Evolutionary conservation across 2,113 vertebrate genomes (phyloP).

Genomic region (Lanius collurio): DNA sequence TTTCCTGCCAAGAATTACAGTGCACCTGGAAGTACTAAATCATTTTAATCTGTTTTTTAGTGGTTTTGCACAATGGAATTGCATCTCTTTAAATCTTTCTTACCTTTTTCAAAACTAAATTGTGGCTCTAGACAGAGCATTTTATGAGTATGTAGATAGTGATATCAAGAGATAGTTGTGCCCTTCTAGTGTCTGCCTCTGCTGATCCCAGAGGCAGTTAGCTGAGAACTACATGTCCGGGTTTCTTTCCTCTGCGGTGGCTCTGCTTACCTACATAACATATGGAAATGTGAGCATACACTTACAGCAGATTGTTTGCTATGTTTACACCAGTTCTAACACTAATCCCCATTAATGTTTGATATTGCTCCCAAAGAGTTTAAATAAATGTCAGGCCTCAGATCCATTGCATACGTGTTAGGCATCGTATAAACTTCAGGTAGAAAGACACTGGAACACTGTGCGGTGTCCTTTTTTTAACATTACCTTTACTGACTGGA

Average conservation of each 20-base stretch:
- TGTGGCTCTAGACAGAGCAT: neutral
- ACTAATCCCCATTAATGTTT: constrained; percentile 82
- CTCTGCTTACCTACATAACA: constrained; percentile 72
- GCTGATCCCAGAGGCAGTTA: neutral
- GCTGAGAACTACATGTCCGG: constrained; percentile 36
- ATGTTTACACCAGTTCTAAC: constrained; percentile 81
- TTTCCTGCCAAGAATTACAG: constrained; percentile 72
- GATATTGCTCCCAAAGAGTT: constrained; percentile 74
- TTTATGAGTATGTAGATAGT: neutral
- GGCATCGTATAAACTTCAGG: constrained; percentile 21
- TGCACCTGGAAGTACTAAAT: constrained; percentile 80
- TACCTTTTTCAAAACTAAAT: constrained; percentile 31
- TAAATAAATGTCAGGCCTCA: constrained; percentile 70
- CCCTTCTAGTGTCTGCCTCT: constrained; percentile 19
- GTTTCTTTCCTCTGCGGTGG: constrained; percentile 55
- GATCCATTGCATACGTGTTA: constrained; percentile 57
- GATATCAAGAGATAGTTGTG: constrained; percentile 1
- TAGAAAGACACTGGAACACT: neutral
- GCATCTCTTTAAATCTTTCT: constrained; percentile 49
- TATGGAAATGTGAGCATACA: constrained; percentile 75
- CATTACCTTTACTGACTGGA: constrained; percentile 29
- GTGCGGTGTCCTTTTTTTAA: neutral
- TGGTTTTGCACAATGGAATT: constrained; percentile 55
- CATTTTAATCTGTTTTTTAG: constrained; percentile 70
- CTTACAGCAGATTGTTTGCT: constrained; percentile 70